Conservation (phyloP, 2,113 vertebrate genomes). For the Rhizomys pruinosus region DNA sequence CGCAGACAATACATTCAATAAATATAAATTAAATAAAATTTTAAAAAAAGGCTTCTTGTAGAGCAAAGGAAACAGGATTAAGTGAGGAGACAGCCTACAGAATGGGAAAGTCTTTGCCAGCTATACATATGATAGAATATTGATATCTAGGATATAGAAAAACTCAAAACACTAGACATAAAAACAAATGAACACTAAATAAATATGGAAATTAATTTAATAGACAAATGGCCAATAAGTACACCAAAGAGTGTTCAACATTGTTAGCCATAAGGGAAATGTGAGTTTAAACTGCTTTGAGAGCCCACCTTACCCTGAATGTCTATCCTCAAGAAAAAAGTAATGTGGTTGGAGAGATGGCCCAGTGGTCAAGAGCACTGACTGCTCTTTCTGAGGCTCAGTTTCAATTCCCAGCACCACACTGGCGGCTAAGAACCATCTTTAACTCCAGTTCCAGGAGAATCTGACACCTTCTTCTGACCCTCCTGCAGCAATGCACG, state of each 20-base stretch:
- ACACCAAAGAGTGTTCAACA: no score
- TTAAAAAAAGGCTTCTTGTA: no score
- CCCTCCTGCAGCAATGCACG: background rate
- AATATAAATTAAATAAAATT: no score
- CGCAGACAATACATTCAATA: no score
- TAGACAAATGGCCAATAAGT: background rate
- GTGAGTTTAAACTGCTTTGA: background rate
- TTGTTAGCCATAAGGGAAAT: no score
- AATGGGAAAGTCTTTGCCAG: background rate
- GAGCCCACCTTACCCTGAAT: background rate
- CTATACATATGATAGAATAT: background rate
- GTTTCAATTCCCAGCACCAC: no score
- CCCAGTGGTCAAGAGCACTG: background rate
- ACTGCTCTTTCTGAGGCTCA: no score
- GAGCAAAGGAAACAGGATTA: background rate
- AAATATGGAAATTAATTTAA: background rate
- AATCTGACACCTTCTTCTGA: background rate
- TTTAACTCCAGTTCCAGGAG: background rate
- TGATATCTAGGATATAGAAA: background rate
- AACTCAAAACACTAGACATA: background rate
- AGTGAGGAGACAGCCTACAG: background rate
- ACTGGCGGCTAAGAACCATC: no score
- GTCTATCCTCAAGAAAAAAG: background rate
- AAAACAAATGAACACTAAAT: background rate
- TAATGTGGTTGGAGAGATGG: no score